Base-by-base conservation (phyloP, 1,140 invertebrate genomes). In the Yoshiicerus persimilis region DNA sequence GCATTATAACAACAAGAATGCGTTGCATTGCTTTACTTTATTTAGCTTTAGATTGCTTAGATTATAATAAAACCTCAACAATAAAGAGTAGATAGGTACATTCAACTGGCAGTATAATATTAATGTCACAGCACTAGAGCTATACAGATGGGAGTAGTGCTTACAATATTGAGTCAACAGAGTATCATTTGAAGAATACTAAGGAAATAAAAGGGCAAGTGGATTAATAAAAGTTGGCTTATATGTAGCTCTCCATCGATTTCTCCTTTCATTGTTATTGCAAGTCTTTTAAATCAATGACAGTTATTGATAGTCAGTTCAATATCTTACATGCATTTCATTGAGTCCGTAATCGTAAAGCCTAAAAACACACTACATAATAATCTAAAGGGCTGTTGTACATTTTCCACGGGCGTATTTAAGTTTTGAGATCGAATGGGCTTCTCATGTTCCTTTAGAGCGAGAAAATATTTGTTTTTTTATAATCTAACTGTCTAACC, bases 161-260 rank as follows among this genome's bases (percentile, higher is more conserved):
- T 64, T 64, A 64, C 25, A 66, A 27, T 70, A 70, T n/a, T 56
- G 16, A 56, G 2, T 11, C 32, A 77, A 77, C 27, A 77, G 13
- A 32, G 75, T 34, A 80, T 34, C 75, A 80, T 80, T 23, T 80
- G 32, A n/a, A 80, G 75, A 80, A 32, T 77, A 36, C 30, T 34
- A 80, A 36, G 75, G 75, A 80, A 80, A 80, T 80, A 80, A 80
- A 70, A 80, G 75, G 75, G 75, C 75, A 32, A 80, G 75, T 36
- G 75, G 34, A 80, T 80, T 80, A 80, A 80, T 80, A 80, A 80
- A 80, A 80, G 34, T 80, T 80, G 34, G n/a, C 75, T 80, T 80
- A 75, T 36, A 80, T 56, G 47, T 56, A n/a, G 20, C 34, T 20
- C 30, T 20, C 9, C 75, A 80, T 80, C 75, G 75, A 80, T 80